phyloP scores from a whole-genome alignment of 2,113 vertebrate genomes.

The Cephalopholis sonnerati region DNA sequence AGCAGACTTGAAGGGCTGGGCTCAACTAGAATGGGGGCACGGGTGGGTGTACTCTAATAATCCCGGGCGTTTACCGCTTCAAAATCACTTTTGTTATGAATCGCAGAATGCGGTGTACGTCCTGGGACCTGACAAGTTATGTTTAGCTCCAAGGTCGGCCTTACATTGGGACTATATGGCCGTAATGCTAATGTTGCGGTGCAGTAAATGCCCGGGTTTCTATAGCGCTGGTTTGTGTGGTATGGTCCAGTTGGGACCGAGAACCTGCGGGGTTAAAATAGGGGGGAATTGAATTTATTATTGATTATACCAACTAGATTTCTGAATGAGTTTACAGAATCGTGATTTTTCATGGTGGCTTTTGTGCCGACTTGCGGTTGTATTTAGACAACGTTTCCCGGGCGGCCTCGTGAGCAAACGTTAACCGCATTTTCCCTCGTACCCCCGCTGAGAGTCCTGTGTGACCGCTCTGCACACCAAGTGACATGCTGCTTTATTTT shows the following conservation, averaged over 20 bases:
- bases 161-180: constrained; percentile 40
- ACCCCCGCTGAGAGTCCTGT: constrained; percentile 78
- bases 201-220: constrained; percentile 79
- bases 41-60: constrained; percentile 75
- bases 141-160: constrained; percentile 41
- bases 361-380: constrained; percentile 11
- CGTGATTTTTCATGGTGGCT: not conserved
- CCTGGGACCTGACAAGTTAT: constrained; percentile 4
- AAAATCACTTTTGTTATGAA: constrained; percentile 16
- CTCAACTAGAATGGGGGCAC: constrained; percentile 84
- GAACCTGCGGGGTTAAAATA: constrained; percentile 85
- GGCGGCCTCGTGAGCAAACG: constrained; percentile 47
- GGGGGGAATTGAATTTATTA: constrained; percentile 75
- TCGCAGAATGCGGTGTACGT: not conserved
- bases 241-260: constrained; percentile 88
- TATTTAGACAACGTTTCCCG: constrained; percentile 55
- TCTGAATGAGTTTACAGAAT: constrained; percentile 3
- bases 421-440: constrained; percentile 51
- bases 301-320: constrained; percentile 59
- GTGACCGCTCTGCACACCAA: constrained; percentile 62
- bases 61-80: constrained; percentile 29
- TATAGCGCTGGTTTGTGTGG: constrained; percentile 83
- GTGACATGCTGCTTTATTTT: constrained; percentile 70
- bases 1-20: constrained; percentile 81
- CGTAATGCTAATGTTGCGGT: constrained; percentile 62